Conservation (phyloP, 2,888 invertebrate genomes). For the Mylabris sibirica region DNA sequence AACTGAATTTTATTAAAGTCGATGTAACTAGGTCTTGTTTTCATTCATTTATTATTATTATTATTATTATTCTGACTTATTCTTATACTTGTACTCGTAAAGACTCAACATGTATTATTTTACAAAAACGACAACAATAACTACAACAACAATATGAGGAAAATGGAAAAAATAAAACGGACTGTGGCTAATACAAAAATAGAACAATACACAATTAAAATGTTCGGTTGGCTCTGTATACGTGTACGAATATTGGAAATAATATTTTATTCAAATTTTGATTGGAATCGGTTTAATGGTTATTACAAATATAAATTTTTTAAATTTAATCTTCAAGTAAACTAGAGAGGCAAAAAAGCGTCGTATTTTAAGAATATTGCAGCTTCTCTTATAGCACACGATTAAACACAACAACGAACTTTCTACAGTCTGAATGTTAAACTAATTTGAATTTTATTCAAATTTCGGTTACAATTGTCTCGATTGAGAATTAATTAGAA, state of each 20-base stretch:
- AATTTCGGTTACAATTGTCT: neutral
- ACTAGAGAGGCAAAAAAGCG: neutral
- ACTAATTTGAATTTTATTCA: constrained; percentile 10
- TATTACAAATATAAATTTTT: too few relatives aligned
- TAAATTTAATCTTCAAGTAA: neutral
- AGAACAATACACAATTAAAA: constrained; percentile 5
- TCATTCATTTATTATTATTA: constrained; percentile 8
- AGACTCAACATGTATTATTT: constrained; percentile 8
- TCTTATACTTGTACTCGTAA: neutral
- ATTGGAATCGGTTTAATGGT: neutral
- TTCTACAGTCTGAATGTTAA: neutral
- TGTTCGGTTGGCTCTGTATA: neutral
- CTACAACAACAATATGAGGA: neutral
- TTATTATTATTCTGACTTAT: neutral
- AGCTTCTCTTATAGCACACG: neutral
- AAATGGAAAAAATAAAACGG: neutral
- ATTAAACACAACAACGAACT: neutral
- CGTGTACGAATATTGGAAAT: neutral
- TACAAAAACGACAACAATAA: neutral
- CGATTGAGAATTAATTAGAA: neutral
- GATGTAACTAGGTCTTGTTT: constrained; percentile 10
- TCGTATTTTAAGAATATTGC: neutral
- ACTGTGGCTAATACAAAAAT: neutral
- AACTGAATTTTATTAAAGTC: constrained; percentile 4
- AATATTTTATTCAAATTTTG: too few relatives aligned